Conservation (phyloP, 2,113 vertebrate species). For the Urocitellus parryii region DNA sequence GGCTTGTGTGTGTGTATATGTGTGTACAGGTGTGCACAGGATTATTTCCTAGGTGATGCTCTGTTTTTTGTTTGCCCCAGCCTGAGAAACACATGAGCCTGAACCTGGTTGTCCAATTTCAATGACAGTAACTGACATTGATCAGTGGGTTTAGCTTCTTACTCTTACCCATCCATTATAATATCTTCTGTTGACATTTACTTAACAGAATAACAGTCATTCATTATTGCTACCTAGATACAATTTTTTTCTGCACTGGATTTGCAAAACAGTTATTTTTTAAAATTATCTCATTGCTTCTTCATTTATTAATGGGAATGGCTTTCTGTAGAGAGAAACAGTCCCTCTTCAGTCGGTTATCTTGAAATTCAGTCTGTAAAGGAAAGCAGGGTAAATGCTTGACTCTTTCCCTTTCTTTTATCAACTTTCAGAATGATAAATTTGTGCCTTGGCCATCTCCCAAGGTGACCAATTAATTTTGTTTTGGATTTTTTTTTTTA, state of each 20-base stretch:
- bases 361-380: slow-evolving; percentile 46
- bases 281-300: slow-evolving; percentile 8
- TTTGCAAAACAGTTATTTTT: slow-evolving; percentile 63
- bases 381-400: slow-evolving; percentile 33
- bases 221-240: slow-evolving; percentile 33
- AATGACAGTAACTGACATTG: neutral
- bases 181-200: neutral
- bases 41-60: neutral
- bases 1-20: no score
- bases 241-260: neutral
- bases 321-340: slow-evolving; percentile 35
- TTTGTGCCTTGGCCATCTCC: slow-evolving; percentile 26
- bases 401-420: neutral
- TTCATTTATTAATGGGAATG: slow-evolving; percentile 63
- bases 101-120: neutral
- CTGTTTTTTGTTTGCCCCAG: neutral
- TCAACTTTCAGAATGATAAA: slow-evolving; percentile 55
- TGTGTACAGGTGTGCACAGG: neutral
- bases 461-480: slow-evolving; percentile 52
- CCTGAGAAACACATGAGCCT: neutral
- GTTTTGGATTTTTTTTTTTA: neutral
- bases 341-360: slow-evolving; percentile 46
- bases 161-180: neutral
- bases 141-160: neutral
- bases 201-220: slow-evolving; percentile 32